Evolutionary conservation across 2,113 vertebrate genomes (phyloP), one percentile per base, ranked within the genome.

Genomic region (Eurystomus gularis): DNA sequence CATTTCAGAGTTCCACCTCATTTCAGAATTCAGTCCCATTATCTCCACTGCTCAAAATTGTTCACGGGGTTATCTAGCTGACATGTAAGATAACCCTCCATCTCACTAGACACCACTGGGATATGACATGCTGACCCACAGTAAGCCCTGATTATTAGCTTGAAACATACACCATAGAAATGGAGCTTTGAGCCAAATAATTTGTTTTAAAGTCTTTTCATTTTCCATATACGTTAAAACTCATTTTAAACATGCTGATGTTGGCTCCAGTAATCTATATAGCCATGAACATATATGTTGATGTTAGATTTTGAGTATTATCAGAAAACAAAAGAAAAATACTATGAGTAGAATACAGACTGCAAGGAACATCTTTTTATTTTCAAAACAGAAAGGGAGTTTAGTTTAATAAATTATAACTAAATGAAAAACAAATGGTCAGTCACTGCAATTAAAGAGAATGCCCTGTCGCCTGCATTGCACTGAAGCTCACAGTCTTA

Each of bases 21-120:
- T 96, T 97, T 98, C 96, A 97, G 96, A 97, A 98, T 97, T 97
- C 97, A 96, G 94, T 73, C 88, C 96, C 90, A 97, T 98, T 98
- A 97, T 98, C 97, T 92, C 72, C 90, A 88, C 96, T 81, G 90
- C 95, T 98, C 95, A 95, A 97, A 98, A 97, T 2, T 94, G 91
- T 97, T 97, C 97, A 94, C 85, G 88, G 95, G 93, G 97, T 97
- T 97, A 98, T 98, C 97, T 97, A 77, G 96, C 96, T 98, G 97
- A 98, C 98, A 97, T 68, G 62, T 61, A 78, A 95, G 97, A 98
- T 98, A 98, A 98, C 98, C 98, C 96, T 97, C 95, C 96, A 94
- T 97, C 97, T 97, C 94, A 94, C 60, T 42, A 96, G 97, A 97
- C 93, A 98, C 97, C 97, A 76, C 94, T 97, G 97, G 98, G 98